These are phyloP conservation scores for Neuroscelio doddi DNA, from an alignment of 2,888 invertebrate genomes.

Conservation along the genomic window DNA sequence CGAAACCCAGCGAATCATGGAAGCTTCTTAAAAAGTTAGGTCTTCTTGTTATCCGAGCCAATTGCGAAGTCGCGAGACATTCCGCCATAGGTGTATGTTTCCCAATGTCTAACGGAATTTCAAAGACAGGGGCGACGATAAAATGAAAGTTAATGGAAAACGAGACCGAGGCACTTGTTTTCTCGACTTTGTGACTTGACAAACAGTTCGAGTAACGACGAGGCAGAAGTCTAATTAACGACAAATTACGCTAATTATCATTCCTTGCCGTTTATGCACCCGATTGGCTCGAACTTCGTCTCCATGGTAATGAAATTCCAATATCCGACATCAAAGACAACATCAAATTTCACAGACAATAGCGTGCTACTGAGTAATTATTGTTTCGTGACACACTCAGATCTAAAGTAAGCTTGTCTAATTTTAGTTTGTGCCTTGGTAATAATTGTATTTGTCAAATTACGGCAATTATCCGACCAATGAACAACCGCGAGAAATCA, in stretches of 20 bases:
- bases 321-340: background rate
- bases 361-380: background rate
- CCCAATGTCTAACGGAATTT: background rate
- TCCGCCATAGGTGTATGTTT: background rate
- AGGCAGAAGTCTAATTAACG: constrained; percentile 7
- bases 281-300: background rate
- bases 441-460: too few species aligned
- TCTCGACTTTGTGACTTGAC: background rate
- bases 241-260: constrained; percentile 11
- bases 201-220: constrained; percentile 6
- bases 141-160: too few species aligned
- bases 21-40: constrained; percentile 18
- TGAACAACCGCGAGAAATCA: too few species aligned
- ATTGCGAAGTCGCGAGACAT: too few species aligned
- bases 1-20: too few species aligned
- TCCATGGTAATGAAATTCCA: background rate
- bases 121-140: too few species aligned
- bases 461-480: too few species aligned
- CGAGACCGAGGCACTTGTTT: background rate
- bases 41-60: constrained; percentile 28
- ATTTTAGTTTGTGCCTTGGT: background rate
- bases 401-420: background rate
- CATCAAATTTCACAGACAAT: background rate
- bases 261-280: constrained; percentile 10
- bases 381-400: background rate